Percentiles rank a stretch among this genome's conserved stretches.
phyloP scores from a whole-genome alignment of 2,797 vertebrate species.

The Etheostoma nigrum region DNA sequence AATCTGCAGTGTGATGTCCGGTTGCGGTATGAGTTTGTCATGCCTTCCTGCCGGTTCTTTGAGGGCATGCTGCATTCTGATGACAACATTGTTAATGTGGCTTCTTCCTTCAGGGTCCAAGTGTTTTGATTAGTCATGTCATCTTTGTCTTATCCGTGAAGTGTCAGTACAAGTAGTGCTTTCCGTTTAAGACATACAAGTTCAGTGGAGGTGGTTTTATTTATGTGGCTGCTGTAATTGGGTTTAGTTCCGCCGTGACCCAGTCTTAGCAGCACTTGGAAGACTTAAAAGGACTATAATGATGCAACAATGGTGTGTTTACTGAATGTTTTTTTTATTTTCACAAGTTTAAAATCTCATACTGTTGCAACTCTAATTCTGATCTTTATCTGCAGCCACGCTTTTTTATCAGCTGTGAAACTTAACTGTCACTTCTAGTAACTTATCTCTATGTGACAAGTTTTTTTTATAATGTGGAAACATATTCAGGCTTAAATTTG shows the following conservation, averaged over 20 bases:
- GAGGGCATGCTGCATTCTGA: slow-evolving; percentile 31
- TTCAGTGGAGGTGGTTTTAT: slow-evolving; percentile 45
- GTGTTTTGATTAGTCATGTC: slow-evolving; percentile 48
- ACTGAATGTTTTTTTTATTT: background rate
- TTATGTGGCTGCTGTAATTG: slow-evolving; percentile 56
- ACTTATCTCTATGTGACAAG: background rate
- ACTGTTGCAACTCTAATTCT: background rate
- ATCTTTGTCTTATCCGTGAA: slow-evolving; percentile 53
- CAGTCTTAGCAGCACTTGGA: slow-evolving; percentile 21
- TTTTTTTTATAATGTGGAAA: background rate
- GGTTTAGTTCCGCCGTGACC: slow-evolving; percentile 37
- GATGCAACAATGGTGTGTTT: slow-evolving; percentile 33
- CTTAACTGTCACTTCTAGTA: background rate
- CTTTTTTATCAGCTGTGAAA: slow-evolving; percentile 6
- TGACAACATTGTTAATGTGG: slow-evolving; percentile 2
- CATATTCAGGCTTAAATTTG: background rate
- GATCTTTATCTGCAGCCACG: background rate
- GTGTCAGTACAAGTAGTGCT: slow-evolving; percentile 11
- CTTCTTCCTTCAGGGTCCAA: slow-evolving; percentile 37
- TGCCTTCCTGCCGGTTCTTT: slow-evolving; percentile 1
- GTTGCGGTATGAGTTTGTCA: background rate
- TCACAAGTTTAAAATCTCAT: background rate
- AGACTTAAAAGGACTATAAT: slow-evolving; percentile 18
- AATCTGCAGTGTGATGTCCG: background rate
- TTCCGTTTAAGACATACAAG: slow-evolving; percentile 2